Conservation (phyloP, 1,140 invertebrate genomes). For the Drosophila sturtevanti region DNA sequence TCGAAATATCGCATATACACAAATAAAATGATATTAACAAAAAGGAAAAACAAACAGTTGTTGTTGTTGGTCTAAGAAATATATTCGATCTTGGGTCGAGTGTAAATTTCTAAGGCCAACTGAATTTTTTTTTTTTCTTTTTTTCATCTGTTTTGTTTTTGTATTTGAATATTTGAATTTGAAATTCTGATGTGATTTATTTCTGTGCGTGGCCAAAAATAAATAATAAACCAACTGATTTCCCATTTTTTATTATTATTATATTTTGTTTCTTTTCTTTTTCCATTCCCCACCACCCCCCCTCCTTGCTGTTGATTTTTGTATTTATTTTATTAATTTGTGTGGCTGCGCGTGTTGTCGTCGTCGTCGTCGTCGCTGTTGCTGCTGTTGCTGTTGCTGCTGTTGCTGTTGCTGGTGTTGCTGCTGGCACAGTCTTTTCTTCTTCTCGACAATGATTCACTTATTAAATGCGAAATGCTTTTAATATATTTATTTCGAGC, state of each 20-base stretch:
- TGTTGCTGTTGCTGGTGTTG: conserved; percentile 1
- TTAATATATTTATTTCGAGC: conserved; percentile 71
- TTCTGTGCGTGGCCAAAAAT: conserved; percentile 72
- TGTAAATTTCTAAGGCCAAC: conserved; percentile 76
- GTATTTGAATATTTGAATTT: conserved; percentile 32
- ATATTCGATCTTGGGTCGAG: conserved; percentile 14
- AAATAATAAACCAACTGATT: conserved; percentile 54
- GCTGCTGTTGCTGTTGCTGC: conserved; percentile 51
- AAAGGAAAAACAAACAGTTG: conserved; percentile 49
- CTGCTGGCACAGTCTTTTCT: conserved; percentile 27
- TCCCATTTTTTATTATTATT: conserved; percentile 1
- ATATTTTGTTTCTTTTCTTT: conserved; percentile 20
- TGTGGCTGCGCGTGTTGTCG: conserved; percentile 64
- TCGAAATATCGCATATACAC: neutral
- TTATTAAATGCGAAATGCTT: conserved; percentile 45
- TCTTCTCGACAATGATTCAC: conserved; percentile 60
- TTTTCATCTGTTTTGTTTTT: too few relatives aligned
- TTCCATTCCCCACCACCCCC: conserved; percentile 43
- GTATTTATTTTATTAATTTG: conserved; percentile 78
- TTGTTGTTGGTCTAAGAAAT: conserved; percentile 3
- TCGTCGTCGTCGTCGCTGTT: conserved; percentile 7
- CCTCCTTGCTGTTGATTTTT: conserved; percentile 34
- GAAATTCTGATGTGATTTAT: conserved; percentile 66
- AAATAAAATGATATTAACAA: conserved; percentile 31
- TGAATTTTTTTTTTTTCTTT: conserved; percentile 29